Conservation (phyloP, 2,113 vertebrate genomes). For the Anolis sagrei region DNA sequence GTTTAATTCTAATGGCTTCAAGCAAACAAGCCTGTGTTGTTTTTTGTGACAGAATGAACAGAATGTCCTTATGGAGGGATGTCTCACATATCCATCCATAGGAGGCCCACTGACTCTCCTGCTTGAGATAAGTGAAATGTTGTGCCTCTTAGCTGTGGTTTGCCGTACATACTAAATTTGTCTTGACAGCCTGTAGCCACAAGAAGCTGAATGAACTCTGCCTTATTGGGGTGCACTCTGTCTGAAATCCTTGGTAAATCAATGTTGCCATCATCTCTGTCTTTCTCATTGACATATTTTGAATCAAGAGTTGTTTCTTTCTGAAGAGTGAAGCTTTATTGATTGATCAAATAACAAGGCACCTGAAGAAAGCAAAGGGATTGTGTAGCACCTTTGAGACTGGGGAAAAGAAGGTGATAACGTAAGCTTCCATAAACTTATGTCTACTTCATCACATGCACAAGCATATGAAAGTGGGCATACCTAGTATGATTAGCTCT, state of each 20-base stretch:
- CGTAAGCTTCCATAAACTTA: too few relatives aligned
- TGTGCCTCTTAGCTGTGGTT: slow-evolving; percentile 41
- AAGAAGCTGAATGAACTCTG: slow-evolving; percentile 50
- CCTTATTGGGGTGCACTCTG: slow-evolving; percentile 46
- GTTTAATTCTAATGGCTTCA: slow-evolving; percentile 55
- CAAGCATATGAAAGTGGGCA: background rate
- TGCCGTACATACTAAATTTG: slow-evolving; percentile 42
- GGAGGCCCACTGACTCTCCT: slow-evolving; percentile 36
- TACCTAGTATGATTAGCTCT: background rate
- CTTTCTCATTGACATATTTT: background rate
- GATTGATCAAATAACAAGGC: background rate
- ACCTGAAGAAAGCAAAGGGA: background rate
- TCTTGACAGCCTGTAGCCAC: slow-evolving; percentile 38
- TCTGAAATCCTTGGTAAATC: slow-evolving; percentile 48
- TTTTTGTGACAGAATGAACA: slow-evolving; percentile 68
- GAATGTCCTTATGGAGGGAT: slow-evolving; percentile 66
- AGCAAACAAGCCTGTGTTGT: slow-evolving; percentile 63
- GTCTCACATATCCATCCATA: slow-evolving; percentile 71
- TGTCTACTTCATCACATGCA: too few relatives aligned
- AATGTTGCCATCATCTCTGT: background rate
- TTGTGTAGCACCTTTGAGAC: too few relatives aligned
- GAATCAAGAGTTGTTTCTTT: slow-evolving; percentile 45
- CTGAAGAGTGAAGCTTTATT: slow-evolving; percentile 6
- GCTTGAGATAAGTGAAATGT: slow-evolving; percentile 53
- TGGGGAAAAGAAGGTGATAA: too few relatives aligned